phyloP scores from a whole-genome alignment of 2,113 vertebrate species.

The Dissostichus mawsoni region DNA sequence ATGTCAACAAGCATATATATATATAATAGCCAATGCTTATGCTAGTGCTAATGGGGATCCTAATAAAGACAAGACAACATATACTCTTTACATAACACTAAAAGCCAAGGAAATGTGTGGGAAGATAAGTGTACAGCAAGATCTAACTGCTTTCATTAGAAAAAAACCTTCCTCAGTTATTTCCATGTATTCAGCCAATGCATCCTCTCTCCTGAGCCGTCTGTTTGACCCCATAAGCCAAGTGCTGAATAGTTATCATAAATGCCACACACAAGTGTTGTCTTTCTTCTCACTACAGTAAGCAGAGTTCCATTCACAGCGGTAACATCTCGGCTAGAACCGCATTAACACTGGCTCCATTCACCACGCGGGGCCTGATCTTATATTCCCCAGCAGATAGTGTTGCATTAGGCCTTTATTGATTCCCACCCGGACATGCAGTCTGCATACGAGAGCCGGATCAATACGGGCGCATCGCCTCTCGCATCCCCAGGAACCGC shows the following conservation, averaged over 20 bases:
- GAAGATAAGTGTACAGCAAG: slow-evolving; percentile 15
- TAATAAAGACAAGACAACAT: no score
- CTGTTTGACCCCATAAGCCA: not conserved
- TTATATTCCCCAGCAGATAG: slow-evolving; percentile 6
- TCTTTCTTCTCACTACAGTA: slow-evolving; percentile 1
- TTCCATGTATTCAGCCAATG: not conserved
- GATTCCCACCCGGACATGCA: slow-evolving; percentile 47
- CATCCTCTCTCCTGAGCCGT: not conserved
- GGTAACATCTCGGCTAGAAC: not conserved
- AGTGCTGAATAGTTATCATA: not conserved
- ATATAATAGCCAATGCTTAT: no score
- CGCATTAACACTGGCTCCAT: slow-evolving; percentile 18
- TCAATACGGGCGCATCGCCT: slow-evolving; percentile 42
- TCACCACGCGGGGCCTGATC: not conserved
- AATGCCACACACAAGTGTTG: not conserved
- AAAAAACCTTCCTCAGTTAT: not conserved
- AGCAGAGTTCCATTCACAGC: not conserved
- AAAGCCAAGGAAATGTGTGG: slow-evolving; percentile 25
- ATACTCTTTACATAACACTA: slow-evolving; percentile 26
- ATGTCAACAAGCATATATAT: slow-evolving; percentile 15
- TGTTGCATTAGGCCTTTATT: slow-evolving; percentile 31
- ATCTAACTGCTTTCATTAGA: not conserved
- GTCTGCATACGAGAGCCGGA: slow-evolving; percentile 31
- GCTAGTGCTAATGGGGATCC: no score
- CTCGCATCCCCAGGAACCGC: not conserved